phyloP scores from a whole-genome alignment of 2,888 invertebrate species.

The Epirrhoe alternata region DNA sequence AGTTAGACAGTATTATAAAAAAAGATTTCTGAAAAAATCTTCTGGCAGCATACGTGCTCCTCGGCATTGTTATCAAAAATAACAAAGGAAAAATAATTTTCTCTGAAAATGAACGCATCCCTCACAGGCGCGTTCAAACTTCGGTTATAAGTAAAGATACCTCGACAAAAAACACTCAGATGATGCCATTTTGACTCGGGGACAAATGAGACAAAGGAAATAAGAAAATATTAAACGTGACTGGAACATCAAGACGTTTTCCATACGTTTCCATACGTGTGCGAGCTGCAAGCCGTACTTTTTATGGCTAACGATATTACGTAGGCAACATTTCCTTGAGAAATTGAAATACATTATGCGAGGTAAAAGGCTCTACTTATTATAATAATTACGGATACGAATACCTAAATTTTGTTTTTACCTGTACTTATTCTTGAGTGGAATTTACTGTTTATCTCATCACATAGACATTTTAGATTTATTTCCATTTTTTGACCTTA shows the following conservation, averaged over 20 bases:
- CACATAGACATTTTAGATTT: too few species aligned
- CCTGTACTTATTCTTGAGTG: background rate
- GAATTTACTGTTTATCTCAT: background rate
- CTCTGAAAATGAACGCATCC: slow-evolving; percentile 39
- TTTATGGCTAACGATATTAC: slow-evolving; percentile 36
- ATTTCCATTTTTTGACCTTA: too few species aligned
- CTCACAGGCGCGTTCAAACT: slow-evolving; percentile 45
- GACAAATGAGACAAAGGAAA: slow-evolving; percentile 82
- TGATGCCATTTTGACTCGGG: slow-evolving; percentile 75
- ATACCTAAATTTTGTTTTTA: background rate
- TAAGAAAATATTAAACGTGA: slow-evolving; percentile 84
- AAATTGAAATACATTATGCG: slow-evolving; percentile 29
- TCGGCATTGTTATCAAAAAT: slow-evolving; percentile 17
- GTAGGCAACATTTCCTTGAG: slow-evolving; percentile 30
- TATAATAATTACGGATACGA: slow-evolving; percentile 7
- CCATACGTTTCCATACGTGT: slow-evolving; percentile 68
- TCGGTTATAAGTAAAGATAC: slow-evolving; percentile 51
- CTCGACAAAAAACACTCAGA: slow-evolving; percentile 66
- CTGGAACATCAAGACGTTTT: slow-evolving; percentile 72
- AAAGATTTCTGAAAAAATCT: background rate
- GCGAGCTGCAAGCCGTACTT: slow-evolving; percentile 60
- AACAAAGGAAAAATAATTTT: slow-evolving; percentile 26
- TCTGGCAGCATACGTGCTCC: slow-evolving; percentile 1
- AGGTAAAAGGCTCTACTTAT: slow-evolving; percentile 18
- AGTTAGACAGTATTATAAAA: background rate